Base-by-base conservation (phyloP, 2,888 invertebrate genomes). In the Tortrix viridana region DNA sequence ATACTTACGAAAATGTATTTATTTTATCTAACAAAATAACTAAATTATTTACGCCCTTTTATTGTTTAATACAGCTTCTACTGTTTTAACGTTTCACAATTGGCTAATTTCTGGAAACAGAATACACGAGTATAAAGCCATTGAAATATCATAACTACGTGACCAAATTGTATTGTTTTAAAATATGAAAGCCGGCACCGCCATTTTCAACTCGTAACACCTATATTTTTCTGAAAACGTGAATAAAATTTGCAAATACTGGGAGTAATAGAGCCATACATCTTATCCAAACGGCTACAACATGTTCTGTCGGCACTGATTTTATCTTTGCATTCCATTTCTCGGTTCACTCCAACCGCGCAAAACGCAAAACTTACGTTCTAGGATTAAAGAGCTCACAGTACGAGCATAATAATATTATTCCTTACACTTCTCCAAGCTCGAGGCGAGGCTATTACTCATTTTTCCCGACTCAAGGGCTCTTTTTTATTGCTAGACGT, bases 401-500 rank as follows among this genome's bases (percentile, higher is more conserved):
- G 80, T 80, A 74, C 77, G 79, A 80, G 86, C 81, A 86, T 87
- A 86, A 85, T 83, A 88, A 86, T 88, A 89, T 88, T 89, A 89
- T 89, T 90, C 88, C 81, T 84, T 80, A 83, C 87, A 83, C 84
- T 84, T 84, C 84, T 82, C 85, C 81, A 73, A 82, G 84, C 85
- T 83, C 79, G 81, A 82, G 79, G 81, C 76, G 76, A 79, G 71
- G 85, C 87, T 86, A 89, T 91, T 87, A 89, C 88, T 91, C 89
- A 89, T 90, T 85, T 89, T 89, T 84, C 82, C 79, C 78, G 78
- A 79, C 82, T 82, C 77, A 85, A 82, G 80, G 83, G 85, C 84
- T 83, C 86, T 84, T 89, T 91, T 91, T 91, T 91, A 91, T 89
- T 88, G 84, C 88, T 84, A 81, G 88, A 89, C 86, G 89, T 91